Base-by-base conservation (phyloP, 1,140 invertebrate genomes). In the Acromyrmex heyeri region DNA sequence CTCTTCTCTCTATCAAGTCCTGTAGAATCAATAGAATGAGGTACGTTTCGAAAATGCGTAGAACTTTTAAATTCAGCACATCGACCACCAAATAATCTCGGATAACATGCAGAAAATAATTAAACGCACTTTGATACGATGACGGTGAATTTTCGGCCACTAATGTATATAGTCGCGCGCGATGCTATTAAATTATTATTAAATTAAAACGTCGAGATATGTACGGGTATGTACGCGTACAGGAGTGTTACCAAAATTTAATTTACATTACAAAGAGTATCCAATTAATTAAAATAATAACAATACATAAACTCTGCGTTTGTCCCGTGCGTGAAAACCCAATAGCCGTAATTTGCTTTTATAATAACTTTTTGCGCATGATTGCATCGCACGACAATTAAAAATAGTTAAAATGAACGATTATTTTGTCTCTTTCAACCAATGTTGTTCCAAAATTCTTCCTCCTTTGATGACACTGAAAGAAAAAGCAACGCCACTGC, bases 201-300 rank as follows among this genome's bases (percentile, higher is more conserved):
- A 83, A 83, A 83, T 83, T 83, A 83, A 83, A 83, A 83, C 48
- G 79, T 83, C 69, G 57, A 83, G 57, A 62, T 83, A 61, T 62
- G 38, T 30, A 64, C 34, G 44, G 14, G 21, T 61, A 24, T 24
- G 24, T 24, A 55, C 65, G 16, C 62, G 14, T 30, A 64, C 30
- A 30, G 30, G 53, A 73, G 38, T 83, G 24, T 30, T 83, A n/a
- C 38, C 69, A 55, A 61, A 83, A 83, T 83, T 75, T 83, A 83
- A 83, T 83, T 83, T 83, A 73, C 79, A 61, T 75, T 73, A 64
- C 79, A 72, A 83, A 83, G 79, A 83, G 72, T 61, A 83, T 30
- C 38, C 79, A 83, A 83, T 83, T 83, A 83, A 83, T 82, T 73
- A 59, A 21, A 44, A 83, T 75, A 83, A 83, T 83, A 83, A 73